Evolutionary conservation across 1,140 invertebrate species (phyloP).

Genomic region (Chlorops oryzae): DNA sequence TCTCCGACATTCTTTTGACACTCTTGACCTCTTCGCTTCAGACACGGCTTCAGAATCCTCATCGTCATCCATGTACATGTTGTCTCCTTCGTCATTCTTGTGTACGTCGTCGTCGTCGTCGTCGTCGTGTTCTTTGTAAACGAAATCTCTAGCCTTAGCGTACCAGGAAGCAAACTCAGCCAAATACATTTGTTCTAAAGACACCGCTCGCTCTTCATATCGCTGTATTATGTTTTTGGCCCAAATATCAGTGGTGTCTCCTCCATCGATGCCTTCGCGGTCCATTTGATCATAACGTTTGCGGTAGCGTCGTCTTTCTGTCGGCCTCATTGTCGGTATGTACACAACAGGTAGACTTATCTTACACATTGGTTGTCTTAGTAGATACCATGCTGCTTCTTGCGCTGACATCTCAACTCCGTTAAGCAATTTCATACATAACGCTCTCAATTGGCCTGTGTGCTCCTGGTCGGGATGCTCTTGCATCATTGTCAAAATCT

Average conservation of each 20-base stretch:
- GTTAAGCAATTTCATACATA: conserved; percentile 44
- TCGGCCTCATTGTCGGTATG: conserved; percentile 44
- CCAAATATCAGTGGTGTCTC: conserved; percentile 30
- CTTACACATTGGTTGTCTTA: conserved; percentile 23
- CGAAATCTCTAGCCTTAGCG: conserved; percentile 28
- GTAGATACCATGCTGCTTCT: conserved; percentile 49
- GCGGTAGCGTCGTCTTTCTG: conserved; percentile 33
- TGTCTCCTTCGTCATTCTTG: no score
- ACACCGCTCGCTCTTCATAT: conserved; percentile 35
- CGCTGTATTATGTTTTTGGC: conserved; percentile 33
- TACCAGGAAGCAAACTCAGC: conserved; percentile 43
- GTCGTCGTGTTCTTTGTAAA: conserved; percentile 32
- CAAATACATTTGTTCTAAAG: conserved; percentile 34
- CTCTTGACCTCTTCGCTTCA: conserved; percentile 12
- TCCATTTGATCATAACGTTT: conserved; percentile 32
- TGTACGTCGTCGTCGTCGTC: no score
- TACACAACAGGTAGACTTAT: conserved; percentile 30
- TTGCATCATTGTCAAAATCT: conserved; percentile 35
- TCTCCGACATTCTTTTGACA: conserved; percentile 29
- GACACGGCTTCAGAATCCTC: conserved; percentile 29
- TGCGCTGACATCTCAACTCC: conserved; percentile 45
- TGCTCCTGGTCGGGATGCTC: conserved; percentile 41
- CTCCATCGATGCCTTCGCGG: conserved; percentile 24
- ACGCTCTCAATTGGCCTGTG: conserved; percentile 34
- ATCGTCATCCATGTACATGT: conserved; percentile 28